phyloP scores from a whole-genome alignment of 2,888 invertebrate genomes.

The Drosophila pegasa region DNA sequence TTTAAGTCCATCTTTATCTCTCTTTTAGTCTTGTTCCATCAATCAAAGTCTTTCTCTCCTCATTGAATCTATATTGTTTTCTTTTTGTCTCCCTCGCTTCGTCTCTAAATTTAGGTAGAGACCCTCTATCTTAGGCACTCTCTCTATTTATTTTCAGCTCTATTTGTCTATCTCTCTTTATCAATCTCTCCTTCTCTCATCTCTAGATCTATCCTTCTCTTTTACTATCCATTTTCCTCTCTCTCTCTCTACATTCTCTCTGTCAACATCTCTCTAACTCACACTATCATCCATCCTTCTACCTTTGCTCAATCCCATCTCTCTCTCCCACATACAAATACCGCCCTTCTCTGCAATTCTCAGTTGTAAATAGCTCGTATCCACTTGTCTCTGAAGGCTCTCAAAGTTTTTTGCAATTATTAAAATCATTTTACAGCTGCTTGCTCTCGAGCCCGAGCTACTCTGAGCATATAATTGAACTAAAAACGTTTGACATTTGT shows the following conservation, averaged over 20 bases:
- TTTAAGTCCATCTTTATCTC: not conserved
- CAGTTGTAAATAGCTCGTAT: not conserved
- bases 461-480: slow-evolving; percentile 30
- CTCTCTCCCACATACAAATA: not conserved
- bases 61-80: too few relatives aligned
- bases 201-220: too few relatives aligned
- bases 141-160: too few relatives aligned
- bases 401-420: slow-evolving; percentile 30
- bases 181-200: too few relatives aligned
- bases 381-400: too few relatives aligned
- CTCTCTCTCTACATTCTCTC: not conserved
- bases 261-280: not conserved
- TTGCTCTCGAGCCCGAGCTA: slow-evolving; percentile 1
- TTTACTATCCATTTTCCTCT: too few relatives aligned
- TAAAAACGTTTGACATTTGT: slow-evolving; percentile 41
- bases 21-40: not conserved
- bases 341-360: slow-evolving; percentile 13
- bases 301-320: too few relatives aligned
- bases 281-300: not conserved
- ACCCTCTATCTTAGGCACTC: too few relatives aligned
- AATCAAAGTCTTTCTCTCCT: too few relatives aligned
- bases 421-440: slow-evolving; percentile 3
- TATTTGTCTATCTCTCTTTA: too few relatives aligned
- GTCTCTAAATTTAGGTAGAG: too few relatives aligned
- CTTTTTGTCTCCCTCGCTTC: too few relatives aligned